Evolutionary conservation across 2,888 invertebrate species (phyloP).

Genomic region (Netelia virgata): DNA sequence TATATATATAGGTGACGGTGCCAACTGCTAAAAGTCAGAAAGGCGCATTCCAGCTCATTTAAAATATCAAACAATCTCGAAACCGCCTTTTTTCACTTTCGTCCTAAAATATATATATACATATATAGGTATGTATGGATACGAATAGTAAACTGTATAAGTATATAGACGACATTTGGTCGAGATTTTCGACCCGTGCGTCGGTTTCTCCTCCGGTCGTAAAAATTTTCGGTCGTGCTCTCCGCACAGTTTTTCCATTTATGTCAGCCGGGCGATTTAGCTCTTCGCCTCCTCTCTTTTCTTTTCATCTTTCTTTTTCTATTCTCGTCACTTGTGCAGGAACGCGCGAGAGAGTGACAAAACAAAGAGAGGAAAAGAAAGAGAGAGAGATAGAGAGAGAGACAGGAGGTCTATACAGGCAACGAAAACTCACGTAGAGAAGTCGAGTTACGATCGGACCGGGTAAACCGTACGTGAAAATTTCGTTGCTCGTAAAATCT

Average conservation of each 20-base stretch:
- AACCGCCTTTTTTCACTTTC: not conserved
- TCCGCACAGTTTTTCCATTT: constrained; percentile 50
- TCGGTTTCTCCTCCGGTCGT: constrained; percentile 47
- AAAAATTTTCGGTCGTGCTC: constrained; percentile 61
- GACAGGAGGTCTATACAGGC: not conserved
- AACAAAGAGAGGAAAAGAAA: not conserved
- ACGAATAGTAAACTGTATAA: not conserved
- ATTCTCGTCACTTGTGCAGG: constrained; percentile 10
- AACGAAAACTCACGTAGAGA: constrained; percentile 26
- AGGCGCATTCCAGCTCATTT: not conserved
- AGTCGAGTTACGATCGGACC: constrained; percentile 48
- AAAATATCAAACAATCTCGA: not conserved
- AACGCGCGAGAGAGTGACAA: not conserved
- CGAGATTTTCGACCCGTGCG: constrained; percentile 41
- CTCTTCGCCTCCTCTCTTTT: constrained; percentile 1
- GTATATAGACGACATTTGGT: constrained; percentile 15
- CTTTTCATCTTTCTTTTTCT: constrained; percentile 16
- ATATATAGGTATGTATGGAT: no score
- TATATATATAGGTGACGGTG: no score
- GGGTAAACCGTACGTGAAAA: constrained; percentile 54
- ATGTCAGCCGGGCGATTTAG: constrained; percentile 22
- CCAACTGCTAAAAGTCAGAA: not conserved
- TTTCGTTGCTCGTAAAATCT: constrained; percentile 64
- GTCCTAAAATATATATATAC: not conserved
- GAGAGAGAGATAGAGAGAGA: not conserved